Percentiles rank a stretch among this genome's conserved stretches.
phyloP scores from a whole-genome alignment of 2,113 vertebrate genomes.

The Myotis lucifugus region DNA sequence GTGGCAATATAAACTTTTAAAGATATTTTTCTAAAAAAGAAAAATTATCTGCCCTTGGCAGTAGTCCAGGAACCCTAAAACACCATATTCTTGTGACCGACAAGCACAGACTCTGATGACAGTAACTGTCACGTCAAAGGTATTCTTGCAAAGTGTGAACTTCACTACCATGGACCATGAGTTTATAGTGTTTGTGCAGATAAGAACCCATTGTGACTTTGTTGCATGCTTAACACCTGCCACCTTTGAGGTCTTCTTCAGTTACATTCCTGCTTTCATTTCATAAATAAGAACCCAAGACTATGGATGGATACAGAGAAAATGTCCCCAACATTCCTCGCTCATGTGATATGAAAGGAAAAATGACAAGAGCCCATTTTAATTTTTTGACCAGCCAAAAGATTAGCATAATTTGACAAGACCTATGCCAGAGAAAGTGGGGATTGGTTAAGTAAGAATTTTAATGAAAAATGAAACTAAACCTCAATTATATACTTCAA shows the following conservation, averaged over 20 bases:
- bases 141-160: neutral
- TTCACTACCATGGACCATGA: accelerated
- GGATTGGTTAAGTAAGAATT: neutral
- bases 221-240: accelerated
- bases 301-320: too few species aligned
- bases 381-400: neutral
- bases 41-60: accelerated
- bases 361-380: accelerated
- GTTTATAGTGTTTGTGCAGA: accelerated
- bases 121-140: accelerated
- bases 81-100: accelerated
- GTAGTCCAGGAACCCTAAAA: accelerated
- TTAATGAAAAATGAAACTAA: neutral
- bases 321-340: accelerated
- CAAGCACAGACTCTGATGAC: too few species aligned
- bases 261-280: too few species aligned
- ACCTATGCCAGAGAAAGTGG: neutral
- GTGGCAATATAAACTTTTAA: neutral
- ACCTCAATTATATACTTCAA: neutral
- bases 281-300: neutral
- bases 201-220: accelerated
- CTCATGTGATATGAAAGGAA: neutral
- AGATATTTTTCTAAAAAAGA: neutral
- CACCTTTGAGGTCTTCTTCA: accelerated
- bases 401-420: neutral